Percentiles rank a stretch among this genome's conserved stretches.
Evolutionary conservation across 2,888 invertebrate genomes (phyloP).

Genomic region (Acanthosoma haemorrhoidale): DNA sequence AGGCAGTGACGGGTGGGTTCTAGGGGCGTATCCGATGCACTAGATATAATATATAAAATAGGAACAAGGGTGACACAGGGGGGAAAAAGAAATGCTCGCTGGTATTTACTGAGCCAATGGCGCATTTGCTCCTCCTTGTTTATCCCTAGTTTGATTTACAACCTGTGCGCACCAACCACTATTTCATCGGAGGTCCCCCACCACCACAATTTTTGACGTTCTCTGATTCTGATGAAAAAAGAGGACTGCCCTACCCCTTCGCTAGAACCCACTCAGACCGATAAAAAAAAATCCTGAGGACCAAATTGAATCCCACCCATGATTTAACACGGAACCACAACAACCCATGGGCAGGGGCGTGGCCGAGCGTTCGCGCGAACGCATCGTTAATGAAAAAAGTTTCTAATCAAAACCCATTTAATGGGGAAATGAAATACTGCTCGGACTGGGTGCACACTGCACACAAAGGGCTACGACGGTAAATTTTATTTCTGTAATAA

Average conservation of each 20-base stretch:
- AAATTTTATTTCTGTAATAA: background rate
- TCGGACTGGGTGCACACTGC: background rate
- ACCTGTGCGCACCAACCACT: background rate
- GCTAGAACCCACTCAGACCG: too few species aligned
- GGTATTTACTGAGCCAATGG: slow-evolving; percentile 12
- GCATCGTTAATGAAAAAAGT: background rate
- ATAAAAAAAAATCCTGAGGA: background rate
- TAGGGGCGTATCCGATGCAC: background rate
- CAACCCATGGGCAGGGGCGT: too few species aligned
- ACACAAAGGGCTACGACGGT: background rate
- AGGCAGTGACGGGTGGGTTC: too few species aligned
- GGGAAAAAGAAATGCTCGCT: background rate
- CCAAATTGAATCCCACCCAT: background rate
- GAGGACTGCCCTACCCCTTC: background rate
- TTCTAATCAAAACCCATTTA: slow-evolving; percentile 1
- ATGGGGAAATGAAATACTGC: background rate
- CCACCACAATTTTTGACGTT: background rate
- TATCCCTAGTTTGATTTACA: slow-evolving; percentile 18
- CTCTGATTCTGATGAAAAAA: background rate
- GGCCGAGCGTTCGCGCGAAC: background rate
- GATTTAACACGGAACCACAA: background rate
- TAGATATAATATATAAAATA: slow-evolving; percentile 8
- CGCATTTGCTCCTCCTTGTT: slow-evolving; percentile 14
- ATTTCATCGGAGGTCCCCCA: slow-evolving; percentile 12
- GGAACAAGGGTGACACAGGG: too few species aligned